Evolutionary conservation across 2,888 invertebrate genomes (phyloP).

Genomic region (Neoascia interrupta): DNA sequence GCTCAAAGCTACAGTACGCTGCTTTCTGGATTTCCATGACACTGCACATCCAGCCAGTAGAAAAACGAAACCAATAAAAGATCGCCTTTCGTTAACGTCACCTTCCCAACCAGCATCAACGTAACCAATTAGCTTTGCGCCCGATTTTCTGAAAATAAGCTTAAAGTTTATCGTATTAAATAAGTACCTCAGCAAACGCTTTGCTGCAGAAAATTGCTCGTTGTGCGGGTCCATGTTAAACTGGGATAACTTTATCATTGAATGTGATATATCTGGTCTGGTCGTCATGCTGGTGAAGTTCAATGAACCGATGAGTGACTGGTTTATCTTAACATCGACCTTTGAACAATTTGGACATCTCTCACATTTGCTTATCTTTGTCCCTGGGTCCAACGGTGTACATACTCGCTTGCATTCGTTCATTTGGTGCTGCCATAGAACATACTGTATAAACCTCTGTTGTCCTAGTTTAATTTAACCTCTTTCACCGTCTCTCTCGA

Average conservation of each 20-base stretch:
- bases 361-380: neutral
- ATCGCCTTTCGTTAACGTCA: no score
- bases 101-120: no score
- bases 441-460: neutral
- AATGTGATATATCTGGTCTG: neutral
- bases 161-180: neutral
- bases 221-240: neutral
- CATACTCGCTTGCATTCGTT: neutral
- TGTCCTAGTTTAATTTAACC: conserved; percentile 3
- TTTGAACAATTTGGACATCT: neutral
- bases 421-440: neutral
- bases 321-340: neutral
- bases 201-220: neutral
- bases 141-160: no score
- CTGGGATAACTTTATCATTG: neutral
- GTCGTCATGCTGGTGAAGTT: neutral
- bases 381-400: conserved; percentile 1
- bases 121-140: no score
- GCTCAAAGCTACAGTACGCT: no score
- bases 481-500: neutral
- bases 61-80: no score
- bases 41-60: no score
- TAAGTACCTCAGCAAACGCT: neutral
- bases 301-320: conserved; percentile 1
- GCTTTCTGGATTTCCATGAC: no score